A percentile compares a stretch with the other conserved stretches of the same genome.
Conservation (phyloP, 2,113 vertebrate genomes). For the Collichthys lucidus region DNA sequence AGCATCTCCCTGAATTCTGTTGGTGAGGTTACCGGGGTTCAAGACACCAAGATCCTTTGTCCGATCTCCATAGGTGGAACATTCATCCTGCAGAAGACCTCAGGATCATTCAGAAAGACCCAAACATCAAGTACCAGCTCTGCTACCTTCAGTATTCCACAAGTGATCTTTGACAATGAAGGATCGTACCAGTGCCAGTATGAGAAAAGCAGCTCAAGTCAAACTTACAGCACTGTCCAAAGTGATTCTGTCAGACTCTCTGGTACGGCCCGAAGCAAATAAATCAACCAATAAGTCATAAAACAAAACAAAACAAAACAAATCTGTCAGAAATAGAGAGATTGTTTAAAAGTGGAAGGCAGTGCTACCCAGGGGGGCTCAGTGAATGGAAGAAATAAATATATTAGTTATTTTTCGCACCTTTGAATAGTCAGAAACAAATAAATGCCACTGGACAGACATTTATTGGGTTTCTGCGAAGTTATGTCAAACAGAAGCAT, state of each 20-base stretch:
- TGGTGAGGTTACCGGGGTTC: neutral
- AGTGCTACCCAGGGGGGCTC: too few species aligned
- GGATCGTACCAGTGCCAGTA: conserved; percentile 3
- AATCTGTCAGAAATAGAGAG: too few species aligned
- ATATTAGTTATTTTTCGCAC: too few species aligned
- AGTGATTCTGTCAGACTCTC: neutral
- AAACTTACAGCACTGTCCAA: neutral
- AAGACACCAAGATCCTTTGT: conserved; percentile 7
- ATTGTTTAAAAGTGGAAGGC: too few species aligned
- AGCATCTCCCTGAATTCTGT: neutral
- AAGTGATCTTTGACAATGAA: neutral
- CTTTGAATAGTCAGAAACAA: too few species aligned
- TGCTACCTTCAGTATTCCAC: neutral
- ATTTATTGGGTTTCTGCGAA: too few species aligned
- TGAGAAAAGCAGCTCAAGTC: neutral
- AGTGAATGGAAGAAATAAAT: too few species aligned
- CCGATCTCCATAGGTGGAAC: conserved; percentile 1
- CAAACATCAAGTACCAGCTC: neutral
- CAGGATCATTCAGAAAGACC: fast-evolving
- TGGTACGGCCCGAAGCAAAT: neutral
- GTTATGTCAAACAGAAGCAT: too few species aligned
- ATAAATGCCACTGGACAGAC: too few species aligned
- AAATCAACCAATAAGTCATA: too few species aligned
- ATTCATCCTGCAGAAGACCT: neutral
- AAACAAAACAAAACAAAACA: too few species aligned